These are phyloP conservation scores for Alethe castanea DNA, from an alignment of 2,113 vertebrate species.

Conservation along the genomic window DNA sequence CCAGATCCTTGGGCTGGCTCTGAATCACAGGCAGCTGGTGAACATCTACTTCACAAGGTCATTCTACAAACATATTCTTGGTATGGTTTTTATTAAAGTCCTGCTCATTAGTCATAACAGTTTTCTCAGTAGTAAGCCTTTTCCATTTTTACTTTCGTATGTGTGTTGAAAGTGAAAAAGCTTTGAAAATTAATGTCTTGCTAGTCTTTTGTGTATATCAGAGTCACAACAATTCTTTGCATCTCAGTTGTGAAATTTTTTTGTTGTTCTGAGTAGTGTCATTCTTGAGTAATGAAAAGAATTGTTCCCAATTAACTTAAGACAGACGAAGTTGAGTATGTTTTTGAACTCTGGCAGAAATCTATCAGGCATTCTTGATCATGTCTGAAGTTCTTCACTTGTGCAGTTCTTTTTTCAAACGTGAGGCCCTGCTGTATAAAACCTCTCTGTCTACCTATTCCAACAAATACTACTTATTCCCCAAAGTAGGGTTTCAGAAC, in stretches of 20 bases:
- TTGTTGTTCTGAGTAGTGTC: background rate
- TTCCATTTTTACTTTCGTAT: background rate
- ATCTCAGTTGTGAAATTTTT: background rate
- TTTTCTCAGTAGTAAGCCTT: background rate
- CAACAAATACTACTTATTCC: background rate
- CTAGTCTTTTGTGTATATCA: background rate
- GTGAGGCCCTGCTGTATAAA: background rate
- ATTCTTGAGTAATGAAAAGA: background rate
- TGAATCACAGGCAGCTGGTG: slow-evolving; percentile 94
- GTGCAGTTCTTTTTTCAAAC: background rate
- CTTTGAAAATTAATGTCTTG: background rate
- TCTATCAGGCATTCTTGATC: background rate
- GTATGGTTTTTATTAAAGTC: slow-evolving; percentile 69
- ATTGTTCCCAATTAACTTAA: background rate
- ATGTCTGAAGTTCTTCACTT: background rate
- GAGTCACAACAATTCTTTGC: background rate
- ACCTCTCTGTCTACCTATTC: background rate
- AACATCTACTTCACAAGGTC: slow-evolving; percentile 99
- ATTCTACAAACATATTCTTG: slow-evolving; percentile 99
- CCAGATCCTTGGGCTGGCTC: slow-evolving; percentile 92
- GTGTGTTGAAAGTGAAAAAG: background rate
- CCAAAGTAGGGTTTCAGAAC: background rate
- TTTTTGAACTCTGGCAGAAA: background rate
- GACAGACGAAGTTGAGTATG: background rate
- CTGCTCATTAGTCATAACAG: background rate